These are phyloP conservation scores for Pipa parva DNA, from an alignment of 2,113 vertebrate genomes.

Conservation along the genomic window DNA sequence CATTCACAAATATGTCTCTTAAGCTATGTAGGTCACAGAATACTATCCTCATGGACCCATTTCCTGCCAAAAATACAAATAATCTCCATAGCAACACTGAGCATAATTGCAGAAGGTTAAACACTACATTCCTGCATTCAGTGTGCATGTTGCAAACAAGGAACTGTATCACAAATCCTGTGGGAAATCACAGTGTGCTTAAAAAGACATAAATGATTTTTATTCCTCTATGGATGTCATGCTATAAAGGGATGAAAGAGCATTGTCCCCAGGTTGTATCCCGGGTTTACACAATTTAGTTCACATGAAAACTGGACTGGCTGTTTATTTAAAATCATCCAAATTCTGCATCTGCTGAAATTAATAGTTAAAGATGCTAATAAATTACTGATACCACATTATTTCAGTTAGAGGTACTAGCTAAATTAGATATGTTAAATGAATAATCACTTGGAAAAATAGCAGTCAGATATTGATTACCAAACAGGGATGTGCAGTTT, in stretches of 20 bases:
- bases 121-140: conserved; percentile 1
- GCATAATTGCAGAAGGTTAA: conserved; percentile 10
- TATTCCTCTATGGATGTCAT: neutral
- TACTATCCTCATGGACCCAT: neutral
- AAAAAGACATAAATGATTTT: conserved; percentile 1
- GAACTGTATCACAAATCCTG: neutral
- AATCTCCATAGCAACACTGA: conserved; percentile 22
- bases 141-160: neutral
- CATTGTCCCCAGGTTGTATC: conserved; percentile 3
- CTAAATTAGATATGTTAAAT: no score
- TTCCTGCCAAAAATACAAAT: conserved; percentile 1
- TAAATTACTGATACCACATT: no score
- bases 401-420: no score
- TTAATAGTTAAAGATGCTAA: no score
- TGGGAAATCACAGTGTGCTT: conserved; percentile 9
- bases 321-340: neutral
- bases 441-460: no score
- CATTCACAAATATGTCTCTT: neutral
- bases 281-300: neutral
- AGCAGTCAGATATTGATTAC: no score
- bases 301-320: neutral
- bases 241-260: conserved; percentile 6
- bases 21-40: conserved; percentile 3
- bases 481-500: no score
- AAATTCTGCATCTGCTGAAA: no score